A percentile compares a stretch with the other conserved stretches of the same genome.
phyloP scores from a whole-genome alignment of 2,113 vertebrate genomes.

The Emydocephalus ijimae region DNA sequence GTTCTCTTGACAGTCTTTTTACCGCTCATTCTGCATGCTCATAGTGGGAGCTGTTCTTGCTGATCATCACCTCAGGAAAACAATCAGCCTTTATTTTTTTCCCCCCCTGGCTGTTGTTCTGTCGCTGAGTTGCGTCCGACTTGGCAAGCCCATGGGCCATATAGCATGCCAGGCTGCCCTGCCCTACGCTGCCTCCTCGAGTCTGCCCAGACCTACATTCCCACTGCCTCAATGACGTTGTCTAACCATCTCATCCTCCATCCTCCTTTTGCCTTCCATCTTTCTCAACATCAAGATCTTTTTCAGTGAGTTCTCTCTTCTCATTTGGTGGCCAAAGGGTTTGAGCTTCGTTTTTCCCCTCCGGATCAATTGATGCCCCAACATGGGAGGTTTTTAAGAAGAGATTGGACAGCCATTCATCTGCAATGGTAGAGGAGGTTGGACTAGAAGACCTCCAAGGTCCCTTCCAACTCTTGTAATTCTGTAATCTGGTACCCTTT shows the following conservation, averaged over 20 bases:
- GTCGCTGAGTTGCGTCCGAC: not conserved
- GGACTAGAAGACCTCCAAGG: not conserved
- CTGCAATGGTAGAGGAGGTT: not conserved
- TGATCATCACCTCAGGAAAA: not conserved
- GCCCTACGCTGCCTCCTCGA: too few species aligned
- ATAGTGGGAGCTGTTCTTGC: not conserved
- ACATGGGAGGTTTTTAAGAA: not conserved
- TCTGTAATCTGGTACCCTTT: not conserved
- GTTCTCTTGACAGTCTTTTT: not conserved
- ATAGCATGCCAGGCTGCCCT: not conserved
- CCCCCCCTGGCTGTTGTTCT: not conserved
- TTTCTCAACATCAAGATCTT: too few species aligned
- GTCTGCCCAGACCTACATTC: not conserved
- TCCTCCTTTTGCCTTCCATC: too few species aligned
- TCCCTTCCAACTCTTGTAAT: not conserved
- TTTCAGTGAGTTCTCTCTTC: too few species aligned
- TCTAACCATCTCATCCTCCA: not conserved
- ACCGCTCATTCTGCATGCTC: not conserved
- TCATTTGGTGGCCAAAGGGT: too few species aligned
- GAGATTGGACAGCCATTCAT: not conserved
- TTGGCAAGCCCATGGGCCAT: not conserved
- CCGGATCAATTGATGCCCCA: not conserved
- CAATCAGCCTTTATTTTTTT: not conserved
- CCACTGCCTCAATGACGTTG: not conserved
- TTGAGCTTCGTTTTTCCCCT: too few species aligned